phyloP scores from a whole-genome alignment of 2,888 invertebrate genomes.

The Metacarcinus magister region DNA sequence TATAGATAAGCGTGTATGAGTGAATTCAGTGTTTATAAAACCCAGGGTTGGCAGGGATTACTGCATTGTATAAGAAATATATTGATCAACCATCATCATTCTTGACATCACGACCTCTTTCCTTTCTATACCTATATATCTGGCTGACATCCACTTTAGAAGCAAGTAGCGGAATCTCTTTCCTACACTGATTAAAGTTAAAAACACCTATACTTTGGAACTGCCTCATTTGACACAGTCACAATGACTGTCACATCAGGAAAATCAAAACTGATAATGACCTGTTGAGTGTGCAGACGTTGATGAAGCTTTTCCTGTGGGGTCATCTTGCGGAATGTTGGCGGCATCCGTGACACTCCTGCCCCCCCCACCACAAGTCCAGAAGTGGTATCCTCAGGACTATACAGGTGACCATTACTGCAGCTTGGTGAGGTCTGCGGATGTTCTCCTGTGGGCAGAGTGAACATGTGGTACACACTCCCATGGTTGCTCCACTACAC shows the following conservation, averaged over 20 bases:
- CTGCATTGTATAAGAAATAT: not conserved
- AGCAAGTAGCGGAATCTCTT: no score
- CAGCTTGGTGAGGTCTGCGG: slow-evolving; percentile 70
- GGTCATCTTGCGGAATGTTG: slow-evolving; percentile 70
- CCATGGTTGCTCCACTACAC: not conserved
- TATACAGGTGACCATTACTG: slow-evolving; percentile 65
- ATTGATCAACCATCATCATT: not conserved
- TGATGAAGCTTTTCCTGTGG: slow-evolving; percentile 74
- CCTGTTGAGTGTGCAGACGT: slow-evolving; percentile 69
- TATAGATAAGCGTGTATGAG: no score
- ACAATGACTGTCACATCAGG: not conserved
- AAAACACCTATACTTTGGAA: not conserved
- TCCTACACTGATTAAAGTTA: not conserved
- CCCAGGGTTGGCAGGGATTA: not conserved
- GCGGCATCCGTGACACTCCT: slow-evolving; percentile 47
- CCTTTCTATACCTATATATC: no score
- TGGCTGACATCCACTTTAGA: no score
- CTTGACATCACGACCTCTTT: no score
- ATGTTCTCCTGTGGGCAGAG: slow-evolving; percentile 67
- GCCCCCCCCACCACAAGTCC: not conserved
- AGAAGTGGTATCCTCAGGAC: slow-evolving; percentile 72
- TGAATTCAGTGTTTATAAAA: not conserved
- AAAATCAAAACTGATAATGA: not conserved
- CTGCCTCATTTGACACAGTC: not conserved
- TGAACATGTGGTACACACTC: not conserved